phyloP scores from a whole-genome alignment of 2,113 vertebrate genomes.

The Laticauda colubrina region DNA sequence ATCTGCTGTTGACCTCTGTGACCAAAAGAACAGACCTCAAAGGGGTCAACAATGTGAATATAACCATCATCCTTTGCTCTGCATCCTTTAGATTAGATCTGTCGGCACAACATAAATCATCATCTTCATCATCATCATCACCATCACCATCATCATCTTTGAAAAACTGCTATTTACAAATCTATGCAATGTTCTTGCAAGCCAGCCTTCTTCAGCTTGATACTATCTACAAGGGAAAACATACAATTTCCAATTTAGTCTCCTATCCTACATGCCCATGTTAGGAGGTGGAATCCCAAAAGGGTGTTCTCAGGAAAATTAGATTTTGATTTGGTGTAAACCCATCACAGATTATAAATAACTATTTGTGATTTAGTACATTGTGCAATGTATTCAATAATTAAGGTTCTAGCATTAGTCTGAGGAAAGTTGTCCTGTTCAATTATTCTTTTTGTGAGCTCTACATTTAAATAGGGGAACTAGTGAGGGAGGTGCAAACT shows the following conservation, averaged over 20 bases:
- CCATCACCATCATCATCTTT: neutral
- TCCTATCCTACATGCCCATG: neutral
- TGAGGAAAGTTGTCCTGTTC: neutral
- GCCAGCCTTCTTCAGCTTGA: neutral
- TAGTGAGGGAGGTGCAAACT: neutral
- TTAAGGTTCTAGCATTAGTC: neutral
- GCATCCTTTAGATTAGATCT: neutral
- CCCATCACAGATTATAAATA: neutral
- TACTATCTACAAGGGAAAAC: neutral
- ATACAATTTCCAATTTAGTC: neutral
- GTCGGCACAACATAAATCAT: neutral
- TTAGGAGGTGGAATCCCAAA: neutral
- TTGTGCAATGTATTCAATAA: neutral
- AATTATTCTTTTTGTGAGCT: neutral
- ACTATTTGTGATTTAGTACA: neutral
- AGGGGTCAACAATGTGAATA: neutral
- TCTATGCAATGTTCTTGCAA: neutral
- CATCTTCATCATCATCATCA: neutral
- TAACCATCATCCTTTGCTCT: neutral
- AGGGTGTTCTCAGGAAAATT: neutral
- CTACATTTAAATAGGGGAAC: neutral
- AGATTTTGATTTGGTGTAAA: neutral
- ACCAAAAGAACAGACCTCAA: neutral
- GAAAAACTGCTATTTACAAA: neutral
- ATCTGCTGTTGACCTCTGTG: constrained; percentile 8